Evolutionary conservation across 2,797 vertebrate genomes (phyloP).

Genomic region (Loriculus beryllinus): DNA sequence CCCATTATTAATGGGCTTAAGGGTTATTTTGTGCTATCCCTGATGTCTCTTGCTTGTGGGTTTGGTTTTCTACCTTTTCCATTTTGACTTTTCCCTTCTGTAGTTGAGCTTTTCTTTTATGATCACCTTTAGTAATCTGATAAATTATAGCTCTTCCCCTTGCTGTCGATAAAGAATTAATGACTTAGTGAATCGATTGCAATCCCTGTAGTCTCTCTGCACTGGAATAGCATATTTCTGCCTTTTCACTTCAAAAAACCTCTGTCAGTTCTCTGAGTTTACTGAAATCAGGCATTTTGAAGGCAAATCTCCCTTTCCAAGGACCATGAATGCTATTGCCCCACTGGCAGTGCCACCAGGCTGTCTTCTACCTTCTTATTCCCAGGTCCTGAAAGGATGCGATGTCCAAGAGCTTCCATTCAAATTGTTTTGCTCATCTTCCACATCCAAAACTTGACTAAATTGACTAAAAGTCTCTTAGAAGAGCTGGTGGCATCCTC

Average conservation of each 20-base stretch:
- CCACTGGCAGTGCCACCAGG: background rate
- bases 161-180: background rate
- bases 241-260: background rate
- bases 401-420: background rate
- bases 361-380: background rate
- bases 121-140: background rate
- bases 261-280: background rate
- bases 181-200: background rate
- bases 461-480: background rate
- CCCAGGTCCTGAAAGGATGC: background rate
- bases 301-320: background rate
- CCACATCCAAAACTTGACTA: background rate
- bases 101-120: background rate
- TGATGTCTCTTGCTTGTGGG: background rate
- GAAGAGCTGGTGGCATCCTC: background rate
- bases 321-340: background rate
- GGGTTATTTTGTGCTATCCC: background rate
- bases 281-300: background rate
- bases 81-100: background rate
- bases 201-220: background rate
- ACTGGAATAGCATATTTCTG: background rate
- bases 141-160: background rate
- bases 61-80: background rate
- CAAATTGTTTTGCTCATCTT: background rate
- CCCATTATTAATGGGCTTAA: background rate